Conservation (phyloP, 1,140 invertebrate genomes). For the Colletes latitarsis region DNA sequence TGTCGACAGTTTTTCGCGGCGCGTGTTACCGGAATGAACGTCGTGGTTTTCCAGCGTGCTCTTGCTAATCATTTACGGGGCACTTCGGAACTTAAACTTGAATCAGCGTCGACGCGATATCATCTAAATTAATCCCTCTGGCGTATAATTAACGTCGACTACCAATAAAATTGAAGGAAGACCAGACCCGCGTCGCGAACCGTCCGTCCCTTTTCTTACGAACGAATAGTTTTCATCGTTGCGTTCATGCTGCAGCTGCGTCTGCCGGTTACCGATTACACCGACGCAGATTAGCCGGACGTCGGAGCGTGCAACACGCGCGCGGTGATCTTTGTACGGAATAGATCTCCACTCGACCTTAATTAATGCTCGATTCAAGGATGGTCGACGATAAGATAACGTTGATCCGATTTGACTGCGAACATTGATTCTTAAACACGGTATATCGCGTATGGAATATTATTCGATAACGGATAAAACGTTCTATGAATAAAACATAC, state of each 20-base stretch:
- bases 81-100: conserved; percentile 1
- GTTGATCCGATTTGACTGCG: too few relatives aligned
- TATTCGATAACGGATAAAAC: too few relatives aligned
- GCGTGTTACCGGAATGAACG: background rate
- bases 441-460: too few relatives aligned
- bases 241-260: conserved; percentile 13
- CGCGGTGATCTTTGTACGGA: conserved; percentile 24
- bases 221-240: conserved; percentile 16
- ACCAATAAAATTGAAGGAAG: conserved; percentile 38
- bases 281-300: conserved; percentile 13
- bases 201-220: background rate
- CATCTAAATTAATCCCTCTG: conserved; percentile 40
- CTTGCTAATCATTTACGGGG: conserved; percentile 26
- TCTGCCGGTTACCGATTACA: conserved; percentile 15
- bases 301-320: conserved; percentile 18
- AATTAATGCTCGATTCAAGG: background rate
- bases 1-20: background rate
- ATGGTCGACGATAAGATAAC: background rate
- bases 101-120: conserved; percentile 24
- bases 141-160: conserved; percentile 44
- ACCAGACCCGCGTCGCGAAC: background rate
- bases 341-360: background rate
- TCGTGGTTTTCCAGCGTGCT: background rate
- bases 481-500: too few relatives aligned
- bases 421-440: too few relatives aligned